These are phyloP conservation scores for Acronicta leporina DNA, from an alignment of 2,888 invertebrate species.

Conservation along the genomic window DNA sequence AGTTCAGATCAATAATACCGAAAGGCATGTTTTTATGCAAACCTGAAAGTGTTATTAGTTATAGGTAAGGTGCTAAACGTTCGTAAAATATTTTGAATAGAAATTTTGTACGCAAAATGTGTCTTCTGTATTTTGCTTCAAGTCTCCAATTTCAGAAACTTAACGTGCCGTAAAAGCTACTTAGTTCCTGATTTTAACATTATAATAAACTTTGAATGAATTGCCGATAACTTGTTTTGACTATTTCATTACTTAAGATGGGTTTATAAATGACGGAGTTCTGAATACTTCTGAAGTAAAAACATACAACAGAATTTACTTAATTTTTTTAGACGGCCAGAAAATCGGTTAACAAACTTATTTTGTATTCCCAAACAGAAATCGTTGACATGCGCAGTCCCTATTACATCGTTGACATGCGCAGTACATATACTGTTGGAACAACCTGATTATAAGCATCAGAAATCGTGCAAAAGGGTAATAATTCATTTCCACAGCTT, in stretches of 20 bases:
- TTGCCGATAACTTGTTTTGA: not conserved
- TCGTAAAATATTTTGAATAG: conserved; percentile 30
- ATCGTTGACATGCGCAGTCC: not conserved
- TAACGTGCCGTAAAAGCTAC: conserved; percentile 13
- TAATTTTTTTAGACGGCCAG: too few relatives aligned
- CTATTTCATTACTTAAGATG: not conserved
- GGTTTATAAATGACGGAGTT: too few relatives aligned
- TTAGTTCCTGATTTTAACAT: not conserved
- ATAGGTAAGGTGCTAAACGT: conserved; percentile 25
- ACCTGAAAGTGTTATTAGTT: conserved; percentile 10
- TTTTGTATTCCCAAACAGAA: not conserved
- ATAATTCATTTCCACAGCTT: conserved; percentile 73
- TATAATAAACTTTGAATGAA: conserved; percentile 3
- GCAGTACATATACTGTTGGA: conserved; percentile 38
- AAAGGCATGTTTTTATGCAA: too few relatives aligned
- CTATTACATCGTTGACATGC: conserved; percentile 3
- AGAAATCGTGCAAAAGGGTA: conserved; percentile 70
- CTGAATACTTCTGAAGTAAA: too few relatives aligned
- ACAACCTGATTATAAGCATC: conserved; percentile 23
- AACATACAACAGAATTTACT: too few relatives aligned
- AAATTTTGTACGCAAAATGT: conserved; percentile 25
- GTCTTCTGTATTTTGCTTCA: conserved; percentile 15
- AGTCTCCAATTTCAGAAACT: conserved; percentile 17
- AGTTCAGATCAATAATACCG: too few relatives aligned
- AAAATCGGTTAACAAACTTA: too few relatives aligned